Base-by-base conservation (phyloP, 2,888 invertebrate genomes). In the Lottia scabra region DNA sequence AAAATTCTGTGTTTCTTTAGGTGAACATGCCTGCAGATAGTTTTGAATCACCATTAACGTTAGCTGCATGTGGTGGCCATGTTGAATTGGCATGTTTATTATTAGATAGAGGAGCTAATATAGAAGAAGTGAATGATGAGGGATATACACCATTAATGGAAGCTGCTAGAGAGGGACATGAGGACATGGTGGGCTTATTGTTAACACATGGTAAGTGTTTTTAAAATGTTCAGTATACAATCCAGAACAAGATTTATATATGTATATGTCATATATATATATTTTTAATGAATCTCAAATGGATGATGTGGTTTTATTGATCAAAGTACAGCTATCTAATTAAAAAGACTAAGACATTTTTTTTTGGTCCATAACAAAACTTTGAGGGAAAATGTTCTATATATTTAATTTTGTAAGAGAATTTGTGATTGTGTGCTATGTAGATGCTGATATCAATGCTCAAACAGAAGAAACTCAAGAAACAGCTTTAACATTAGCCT, bases 141-240 rank as follows among this genome's bases (percentile, higher is more conserved):
- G 98, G 99, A 38, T 99, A 99, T 91, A 99, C 99, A 45, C 99
- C 99, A 26, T 92, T 99, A 76, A 99, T 99, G 99, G 99, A 99
- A 91, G 99, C 99, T 65, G 97, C 98, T 0, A 92, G 99, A 67
- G 99, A 99, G 90, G 99, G 99, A 71, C 99, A 99, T 90, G 97
- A 98, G 89, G 97, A 98, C 90, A 98, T 99, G 96, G 98, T 99
- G 12, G 96, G 96, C 64, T 91, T 98, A 70, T 92, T 99, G 71
- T 92, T 99, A 16, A 95, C 95, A 78, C 96, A 97, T 91, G 96
- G 93, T 93, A 88, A 66, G 77, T 63, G 12, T 8, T 38, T 10
- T 38, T 38, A 5, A 38, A 38, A 38, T 8, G 8, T 38, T 38
- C 5, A 38, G 3, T 38, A 38, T 10, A 38, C 8, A 1, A 10